phyloP scores from a whole-genome alignment of 2,113 vertebrate species.

The Ictalurus furcatus region DNA sequence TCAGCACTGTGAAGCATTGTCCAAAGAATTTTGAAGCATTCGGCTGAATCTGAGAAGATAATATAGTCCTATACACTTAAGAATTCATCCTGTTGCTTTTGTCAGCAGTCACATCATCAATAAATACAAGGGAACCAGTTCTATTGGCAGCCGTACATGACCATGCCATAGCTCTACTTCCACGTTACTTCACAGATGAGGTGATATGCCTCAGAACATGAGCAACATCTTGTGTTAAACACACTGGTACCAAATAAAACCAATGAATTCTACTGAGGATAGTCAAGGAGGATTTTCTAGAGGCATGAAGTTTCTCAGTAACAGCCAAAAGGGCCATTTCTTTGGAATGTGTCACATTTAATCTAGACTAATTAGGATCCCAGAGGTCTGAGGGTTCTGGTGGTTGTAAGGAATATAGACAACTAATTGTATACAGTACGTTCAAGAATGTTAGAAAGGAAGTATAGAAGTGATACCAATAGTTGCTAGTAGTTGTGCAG shows the following conservation, averaged over 20 bases:
- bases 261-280: neutral
- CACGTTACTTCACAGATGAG: neutral
- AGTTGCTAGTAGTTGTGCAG: neutral
- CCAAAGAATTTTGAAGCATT: neutral
- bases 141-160: neutral
- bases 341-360: neutral
- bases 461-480: neutral
- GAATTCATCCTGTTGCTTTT: neutral
- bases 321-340: neutral
- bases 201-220: neutral
- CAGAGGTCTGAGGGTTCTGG: neutral
- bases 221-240: neutral
- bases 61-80: neutral
- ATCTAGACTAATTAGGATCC: neutral
- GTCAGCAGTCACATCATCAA: neutral
- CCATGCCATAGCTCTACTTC: neutral
- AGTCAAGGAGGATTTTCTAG: neutral
- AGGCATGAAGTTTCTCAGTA: neutral
- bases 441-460: neutral
- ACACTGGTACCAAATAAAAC: neutral
- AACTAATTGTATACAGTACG: neutral
- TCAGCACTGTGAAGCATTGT: neutral
- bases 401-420: neutral
- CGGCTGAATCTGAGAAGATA: neutral
- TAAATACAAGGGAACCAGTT: neutral